phyloP scores from a whole-genome alignment of 2,113 vertebrate species.

The Syngnathus scovelli region DNA sequence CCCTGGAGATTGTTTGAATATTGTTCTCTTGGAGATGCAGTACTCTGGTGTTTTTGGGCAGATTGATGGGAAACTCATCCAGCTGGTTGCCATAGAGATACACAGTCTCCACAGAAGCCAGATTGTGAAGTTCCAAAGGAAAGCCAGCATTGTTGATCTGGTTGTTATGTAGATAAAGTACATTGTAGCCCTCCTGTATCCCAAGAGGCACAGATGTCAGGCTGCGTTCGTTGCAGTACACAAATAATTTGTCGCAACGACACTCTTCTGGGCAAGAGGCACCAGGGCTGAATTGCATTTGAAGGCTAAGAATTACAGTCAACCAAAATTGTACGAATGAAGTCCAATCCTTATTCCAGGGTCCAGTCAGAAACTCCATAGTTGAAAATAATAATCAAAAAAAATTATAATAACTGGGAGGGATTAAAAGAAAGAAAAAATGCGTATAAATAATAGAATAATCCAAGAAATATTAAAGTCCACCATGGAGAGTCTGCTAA shows the following conservation, averaged over 20 bases:
- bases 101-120: constrained; percentile 89
- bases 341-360: constrained; percentile 83
- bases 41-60: constrained; percentile 88
- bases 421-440: constrained; percentile 54
- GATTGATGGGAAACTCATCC: constrained; percentile 95
- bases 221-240: constrained; percentile 98
- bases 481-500: constrained; percentile 58
- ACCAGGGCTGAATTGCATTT: constrained; percentile 76
- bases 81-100: constrained; percentile 94
- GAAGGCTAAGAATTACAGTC: constrained; percentile 83
- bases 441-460: constrained; percentile 52
- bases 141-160: constrained; percentile 99
- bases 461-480: constrained; percentile 61
- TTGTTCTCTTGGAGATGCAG: constrained; percentile 98
- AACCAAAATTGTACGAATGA: constrained; percentile 84
- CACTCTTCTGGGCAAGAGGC: constrained; percentile 86
- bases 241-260: constrained; percentile 89
- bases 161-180: constrained; percentile 98
- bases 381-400: constrained; percentile 61
- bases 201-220: constrained; percentile 99
- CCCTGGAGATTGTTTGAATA: constrained; percentile 95
- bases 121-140: constrained; percentile 87
- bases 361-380: constrained; percentile 85
- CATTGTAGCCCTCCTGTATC: constrained; percentile 89
- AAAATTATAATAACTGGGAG: constrained; percentile 28